Evolutionary conservation across 2,888 invertebrate species (phyloP), one percentile per base, ranked within the genome.

Genomic region (Caenorhabditis angaria): DNA sequence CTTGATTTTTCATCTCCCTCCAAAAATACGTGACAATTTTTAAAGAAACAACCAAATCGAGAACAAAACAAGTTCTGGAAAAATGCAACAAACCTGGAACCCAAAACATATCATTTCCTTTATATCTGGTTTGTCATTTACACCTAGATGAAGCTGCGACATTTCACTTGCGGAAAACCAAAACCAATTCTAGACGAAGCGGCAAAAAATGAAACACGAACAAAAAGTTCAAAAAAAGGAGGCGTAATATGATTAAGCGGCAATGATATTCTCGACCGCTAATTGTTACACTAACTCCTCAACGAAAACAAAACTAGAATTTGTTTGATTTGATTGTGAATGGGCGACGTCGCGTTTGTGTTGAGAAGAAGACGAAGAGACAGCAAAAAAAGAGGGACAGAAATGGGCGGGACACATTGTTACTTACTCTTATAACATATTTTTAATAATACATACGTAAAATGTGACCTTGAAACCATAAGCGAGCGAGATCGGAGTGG

Each of bases 71-170:
- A n/a, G 28, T 18, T 4, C n/a, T 27, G n/a, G n/a, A 20, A 32
- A 56, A 53, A 22, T n/a, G 2, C 22, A 8, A 25, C 58, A 14
- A 1, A 71, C 71, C 71, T 71, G 71, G 61, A 71, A 67, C 1
- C 72, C 72, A 24, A 65, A 72, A 14, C 67, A 65, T 1, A 72
- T 22, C 27, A 62, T 60, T 29, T 65, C 72, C 22, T 63, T 64
- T 14, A 65, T 25, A 24, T 59, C 47, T 28, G 72, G 72, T 6
- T 61, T 61, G 61, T 72, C 72, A 47, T 58, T 72, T 55, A 72
- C 72, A 24, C 72, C 72, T 28, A 72, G 51, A 56, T 72, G 68
- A 1, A 72, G 51, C n/a, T 61, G 72, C 22, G 67, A 50, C 72
- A 72, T 72, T 54, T 54, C 6, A 35, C 6, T 14, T 35, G 35